These are phyloP conservation scores for Coelopa pilipes DNA, from an alignment of 2,888 invertebrate species.

Conservation along the genomic window DNA sequence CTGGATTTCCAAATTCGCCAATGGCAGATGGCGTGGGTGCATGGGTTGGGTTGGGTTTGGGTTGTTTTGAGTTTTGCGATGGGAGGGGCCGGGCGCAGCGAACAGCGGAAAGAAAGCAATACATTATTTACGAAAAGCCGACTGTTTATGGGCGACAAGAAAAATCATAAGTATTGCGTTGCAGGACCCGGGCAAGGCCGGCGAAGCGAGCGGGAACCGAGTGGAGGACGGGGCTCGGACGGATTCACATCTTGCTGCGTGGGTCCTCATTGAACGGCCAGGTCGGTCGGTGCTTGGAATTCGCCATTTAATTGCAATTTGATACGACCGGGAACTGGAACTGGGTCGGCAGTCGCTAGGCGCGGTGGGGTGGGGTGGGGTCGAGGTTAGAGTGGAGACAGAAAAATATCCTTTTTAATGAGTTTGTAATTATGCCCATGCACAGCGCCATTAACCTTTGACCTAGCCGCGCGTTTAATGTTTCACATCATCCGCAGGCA, in stretches of 20 bases:
- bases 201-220: neutral
- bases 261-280: too few species aligned
- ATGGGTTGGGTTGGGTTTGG: too few species aligned
- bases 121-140: slow-evolving; percentile 27
- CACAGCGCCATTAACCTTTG: slow-evolving; percentile 24
- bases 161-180: slow-evolving; percentile 10
- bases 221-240: neutral
- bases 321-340: too few species aligned
- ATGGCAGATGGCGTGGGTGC: too few species aligned
- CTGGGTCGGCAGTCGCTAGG: neutral
- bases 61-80: too few species aligned
- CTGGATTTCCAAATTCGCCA: too few species aligned
- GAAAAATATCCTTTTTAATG: slow-evolving; percentile 26
- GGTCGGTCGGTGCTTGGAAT: too few species aligned
- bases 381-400: neutral
- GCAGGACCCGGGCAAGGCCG: neutral
- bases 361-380: neutral
- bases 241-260: too few species aligned
- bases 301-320: too few species aligned
- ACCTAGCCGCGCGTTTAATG: neutral
- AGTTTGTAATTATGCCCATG: slow-evolving; percentile 30
- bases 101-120: slow-evolving; percentile 4
- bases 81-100: neutral
- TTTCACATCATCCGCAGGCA: neutral
- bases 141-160: slow-evolving; percentile 11